Evolutionary conservation across 2,888 invertebrate genomes (phyloP).

Genomic region (Muschampia plurimacula): DNA sequence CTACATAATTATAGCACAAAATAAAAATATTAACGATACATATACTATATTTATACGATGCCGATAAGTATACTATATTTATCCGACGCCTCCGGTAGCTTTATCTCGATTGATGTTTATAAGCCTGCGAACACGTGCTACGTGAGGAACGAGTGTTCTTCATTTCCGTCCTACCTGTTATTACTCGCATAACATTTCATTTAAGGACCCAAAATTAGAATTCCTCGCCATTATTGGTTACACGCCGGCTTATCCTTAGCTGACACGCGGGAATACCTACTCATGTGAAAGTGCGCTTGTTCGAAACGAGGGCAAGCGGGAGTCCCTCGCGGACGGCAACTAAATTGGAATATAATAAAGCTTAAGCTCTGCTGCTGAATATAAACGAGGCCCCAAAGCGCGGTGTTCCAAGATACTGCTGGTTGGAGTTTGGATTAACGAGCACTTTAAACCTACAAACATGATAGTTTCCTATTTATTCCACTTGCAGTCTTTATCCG

Average conservation of each 20-base stretch:
- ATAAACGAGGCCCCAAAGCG: conserved; percentile 4
- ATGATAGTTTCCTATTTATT: not conserved
- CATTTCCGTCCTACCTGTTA: too few species aligned
- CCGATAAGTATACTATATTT: too few species aligned
- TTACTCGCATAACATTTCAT: not conserved
- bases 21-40: too few species aligned
- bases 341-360: conserved; percentile 14
- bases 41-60: too few species aligned
- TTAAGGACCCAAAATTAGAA: not conserved
- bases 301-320: not conserved
- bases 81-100: too few species aligned
- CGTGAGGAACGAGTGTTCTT: too few species aligned
- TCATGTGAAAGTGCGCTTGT: not conserved
- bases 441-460: not conserved
- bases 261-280: not conserved
- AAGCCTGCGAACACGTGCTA: too few species aligned
- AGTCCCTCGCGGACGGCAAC: not conserved
- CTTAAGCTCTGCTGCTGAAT: not conserved
- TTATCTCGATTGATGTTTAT: too few species aligned
- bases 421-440: not conserved
- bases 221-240: not conserved
- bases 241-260: not conserved
- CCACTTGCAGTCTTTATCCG: not conserved
- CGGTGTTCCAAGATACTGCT: not conserved
- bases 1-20: too few species aligned